phyloP scores from a whole-genome alignment of 2,113 vertebrate species.

The Tetrao urogallus region DNA sequence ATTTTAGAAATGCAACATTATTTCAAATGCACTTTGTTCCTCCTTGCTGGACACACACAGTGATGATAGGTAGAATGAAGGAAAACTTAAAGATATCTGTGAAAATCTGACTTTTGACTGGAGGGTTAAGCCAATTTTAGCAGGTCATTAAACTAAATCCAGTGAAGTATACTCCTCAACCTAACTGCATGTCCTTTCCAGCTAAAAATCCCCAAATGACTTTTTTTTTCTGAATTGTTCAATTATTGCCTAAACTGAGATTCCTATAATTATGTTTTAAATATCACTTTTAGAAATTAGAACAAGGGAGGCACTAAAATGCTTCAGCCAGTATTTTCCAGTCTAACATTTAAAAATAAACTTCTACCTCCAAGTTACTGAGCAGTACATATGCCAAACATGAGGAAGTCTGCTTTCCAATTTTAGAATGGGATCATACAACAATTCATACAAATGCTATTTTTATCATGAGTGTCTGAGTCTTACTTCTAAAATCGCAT shows the following conservation, averaged over 20 bases:
- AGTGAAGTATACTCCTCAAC: not conserved
- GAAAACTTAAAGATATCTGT: not conserved
- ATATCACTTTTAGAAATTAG: not conserved
- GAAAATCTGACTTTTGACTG: not conserved
- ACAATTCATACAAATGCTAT: not conserved
- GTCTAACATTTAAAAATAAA: not conserved
- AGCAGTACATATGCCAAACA: fast-evolving
- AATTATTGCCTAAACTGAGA: not conserved
- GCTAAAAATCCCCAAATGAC: not conserved
- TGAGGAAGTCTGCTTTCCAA: not conserved
- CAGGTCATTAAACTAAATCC: not conserved
- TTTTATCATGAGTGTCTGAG: not conserved
- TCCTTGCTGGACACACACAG: not conserved
- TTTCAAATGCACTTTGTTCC: not conserved
- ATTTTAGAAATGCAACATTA: not conserved
- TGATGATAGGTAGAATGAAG: not conserved
- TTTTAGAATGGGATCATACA: not conserved
- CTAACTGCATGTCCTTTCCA: not conserved
- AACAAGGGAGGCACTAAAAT: not conserved
- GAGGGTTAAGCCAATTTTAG: not conserved
- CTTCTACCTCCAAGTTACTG: not conserved
- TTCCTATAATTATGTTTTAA: not conserved
- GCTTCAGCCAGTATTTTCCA: not conserved
- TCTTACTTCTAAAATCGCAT: not conserved
- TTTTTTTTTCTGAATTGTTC: not conserved